A percentile compares a stretch with the other conserved stretches of the same genome.
Evolutionary conservation across 2,113 vertebrate genomes (phyloP).

Genomic region (Pygoscelis antarcticus): DNA sequence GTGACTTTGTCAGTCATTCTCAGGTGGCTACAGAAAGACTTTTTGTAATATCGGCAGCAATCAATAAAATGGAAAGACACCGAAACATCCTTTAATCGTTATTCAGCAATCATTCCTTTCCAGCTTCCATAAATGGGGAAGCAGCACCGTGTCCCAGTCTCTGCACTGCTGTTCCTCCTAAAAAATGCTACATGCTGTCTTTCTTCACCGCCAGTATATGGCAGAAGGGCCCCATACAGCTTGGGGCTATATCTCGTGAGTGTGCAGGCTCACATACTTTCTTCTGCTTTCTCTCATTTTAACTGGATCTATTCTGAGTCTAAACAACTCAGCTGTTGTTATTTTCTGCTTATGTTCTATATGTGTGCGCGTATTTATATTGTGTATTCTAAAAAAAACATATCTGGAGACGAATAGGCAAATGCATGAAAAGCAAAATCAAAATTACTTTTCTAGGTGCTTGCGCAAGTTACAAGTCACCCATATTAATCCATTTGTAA

Average conservation of each 20-base stretch:
- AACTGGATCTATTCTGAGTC: background rate
- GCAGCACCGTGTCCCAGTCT: background rate
- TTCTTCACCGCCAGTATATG: background rate
- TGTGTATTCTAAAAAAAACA: background rate
- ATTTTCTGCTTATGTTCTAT: background rate
- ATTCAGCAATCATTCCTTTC: background rate
- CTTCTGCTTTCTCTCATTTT: background rate
- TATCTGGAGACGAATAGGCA: constrained; percentile 7
- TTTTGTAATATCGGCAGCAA: background rate
- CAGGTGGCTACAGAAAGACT: background rate
- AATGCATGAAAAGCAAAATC: background rate
- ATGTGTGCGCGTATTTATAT: background rate
- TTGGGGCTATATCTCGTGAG: background rate
- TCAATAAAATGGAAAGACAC: background rate
- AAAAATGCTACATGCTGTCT: background rate
- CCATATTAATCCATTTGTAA: background rate
- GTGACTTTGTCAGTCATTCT: background rate
- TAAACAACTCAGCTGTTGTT: constrained; percentile 20
- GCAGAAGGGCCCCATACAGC: background rate
- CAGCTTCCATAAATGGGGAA: background rate
- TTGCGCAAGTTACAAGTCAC: background rate
- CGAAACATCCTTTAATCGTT: background rate
- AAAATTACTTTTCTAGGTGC: constrained; percentile 16
- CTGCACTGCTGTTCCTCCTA: background rate
- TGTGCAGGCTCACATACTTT: background rate